Conservation (phyloP, 2,888 invertebrate species). For the Morinoia aosen region DNA sequence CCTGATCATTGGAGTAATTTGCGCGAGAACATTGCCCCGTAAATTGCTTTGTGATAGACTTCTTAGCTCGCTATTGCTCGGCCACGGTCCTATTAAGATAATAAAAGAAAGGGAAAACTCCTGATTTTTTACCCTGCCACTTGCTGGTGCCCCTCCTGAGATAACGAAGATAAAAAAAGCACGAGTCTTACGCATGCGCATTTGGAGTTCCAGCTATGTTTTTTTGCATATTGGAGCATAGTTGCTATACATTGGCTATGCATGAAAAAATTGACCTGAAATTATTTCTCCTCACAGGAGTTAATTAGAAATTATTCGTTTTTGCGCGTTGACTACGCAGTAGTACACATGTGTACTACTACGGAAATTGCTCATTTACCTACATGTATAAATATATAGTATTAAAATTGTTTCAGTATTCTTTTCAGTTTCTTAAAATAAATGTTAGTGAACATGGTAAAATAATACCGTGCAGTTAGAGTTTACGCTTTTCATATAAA, state of each 20-base stretch:
- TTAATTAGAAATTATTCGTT: too few relatives aligned
- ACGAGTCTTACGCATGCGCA: not conserved
- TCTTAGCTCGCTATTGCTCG: not conserved
- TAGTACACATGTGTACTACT: too few relatives aligned
- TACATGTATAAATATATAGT: too few relatives aligned
- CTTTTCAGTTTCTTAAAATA: too few relatives aligned
- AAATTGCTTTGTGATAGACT: constrained; percentile 30
- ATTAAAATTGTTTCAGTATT: too few relatives aligned
- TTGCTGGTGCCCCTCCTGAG: not conserved
- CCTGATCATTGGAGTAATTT: constrained; percentile 15
- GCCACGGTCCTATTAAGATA: not conserved
- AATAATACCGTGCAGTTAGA: too few relatives aligned
- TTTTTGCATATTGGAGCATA: not conserved
- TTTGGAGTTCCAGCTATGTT: not conserved
- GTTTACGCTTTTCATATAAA: too few relatives aligned
- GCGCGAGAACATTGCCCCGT: not conserved
- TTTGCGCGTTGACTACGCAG: too few relatives aligned
- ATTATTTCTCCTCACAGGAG: not conserved
- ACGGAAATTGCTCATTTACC: too few relatives aligned
- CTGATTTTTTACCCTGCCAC: not conserved
- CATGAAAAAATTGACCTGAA: not conserved
- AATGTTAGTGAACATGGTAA: too few relatives aligned
- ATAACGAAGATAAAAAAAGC: not conserved
- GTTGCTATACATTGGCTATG: too few relatives aligned
- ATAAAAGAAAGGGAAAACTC: not conserved